phyloP scores from a whole-genome alignment of 2,888 invertebrate species.

The Tenthredo scrophulariae region DNA sequence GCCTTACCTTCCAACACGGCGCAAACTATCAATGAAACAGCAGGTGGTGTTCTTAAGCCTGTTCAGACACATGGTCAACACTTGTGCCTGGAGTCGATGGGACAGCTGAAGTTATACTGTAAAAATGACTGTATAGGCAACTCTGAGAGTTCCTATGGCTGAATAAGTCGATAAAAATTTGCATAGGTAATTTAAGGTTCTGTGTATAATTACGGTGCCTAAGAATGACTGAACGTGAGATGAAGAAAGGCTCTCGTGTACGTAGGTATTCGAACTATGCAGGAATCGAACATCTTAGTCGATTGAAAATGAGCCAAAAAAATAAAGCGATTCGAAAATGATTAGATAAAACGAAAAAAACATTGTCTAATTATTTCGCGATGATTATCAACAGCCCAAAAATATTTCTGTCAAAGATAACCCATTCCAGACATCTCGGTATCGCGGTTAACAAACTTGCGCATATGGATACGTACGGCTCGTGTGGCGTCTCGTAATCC shows the following conservation, averaged over 20 bases:
- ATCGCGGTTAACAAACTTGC: background rate
- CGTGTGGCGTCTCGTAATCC: background rate
- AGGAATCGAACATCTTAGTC: background rate
- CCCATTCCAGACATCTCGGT: background rate
- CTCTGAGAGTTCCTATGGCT: background rate
- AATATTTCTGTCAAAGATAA: background rate
- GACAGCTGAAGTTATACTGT: constrained; percentile 5
- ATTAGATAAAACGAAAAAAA: background rate
- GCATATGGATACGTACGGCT: background rate
- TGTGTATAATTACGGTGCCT: background rate
- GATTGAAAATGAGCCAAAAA: background rate
- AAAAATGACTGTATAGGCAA: background rate
- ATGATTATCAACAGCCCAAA: background rate
- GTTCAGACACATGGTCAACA: constrained; percentile 41
- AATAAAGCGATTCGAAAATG: background rate
- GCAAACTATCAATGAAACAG: constrained; percentile 40
- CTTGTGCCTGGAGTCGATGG: background rate
- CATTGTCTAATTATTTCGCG: background rate
- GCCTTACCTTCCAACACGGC: background rate
- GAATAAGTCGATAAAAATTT: constrained; percentile 29
- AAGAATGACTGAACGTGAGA: background rate
- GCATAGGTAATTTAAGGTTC: constrained; percentile 26
- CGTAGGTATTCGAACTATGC: background rate
- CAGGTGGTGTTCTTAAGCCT: constrained; percentile 33
- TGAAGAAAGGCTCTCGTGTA: background rate